Conservation (phyloP, 2,113 vertebrate species). For the Rallus limicola region DNA sequence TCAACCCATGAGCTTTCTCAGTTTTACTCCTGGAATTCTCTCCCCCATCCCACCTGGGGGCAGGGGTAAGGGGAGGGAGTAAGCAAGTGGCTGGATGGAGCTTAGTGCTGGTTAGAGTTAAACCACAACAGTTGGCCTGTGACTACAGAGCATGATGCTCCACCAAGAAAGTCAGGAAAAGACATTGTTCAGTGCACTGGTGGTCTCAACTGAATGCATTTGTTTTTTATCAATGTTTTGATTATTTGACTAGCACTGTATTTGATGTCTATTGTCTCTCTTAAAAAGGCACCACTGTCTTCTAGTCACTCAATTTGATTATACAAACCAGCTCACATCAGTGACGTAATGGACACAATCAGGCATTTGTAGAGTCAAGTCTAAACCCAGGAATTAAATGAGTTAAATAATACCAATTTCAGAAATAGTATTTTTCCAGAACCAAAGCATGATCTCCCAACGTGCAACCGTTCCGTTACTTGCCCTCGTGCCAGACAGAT, state of each 20-base stretch:
- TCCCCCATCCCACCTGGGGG: background rate
- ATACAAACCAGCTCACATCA: background rate
- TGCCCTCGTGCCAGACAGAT: background rate
- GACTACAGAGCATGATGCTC: background rate
- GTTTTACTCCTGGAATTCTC: background rate
- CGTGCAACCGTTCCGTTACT: background rate
- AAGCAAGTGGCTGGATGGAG: fast-evolving
- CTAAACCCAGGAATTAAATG: background rate
- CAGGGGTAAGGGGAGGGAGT: too few species aligned
- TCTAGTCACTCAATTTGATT: background rate
- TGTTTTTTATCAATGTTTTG: background rate
- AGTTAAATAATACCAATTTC: background rate
- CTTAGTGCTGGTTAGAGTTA: background rate
- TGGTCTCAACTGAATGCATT: background rate
- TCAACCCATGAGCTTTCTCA: background rate
- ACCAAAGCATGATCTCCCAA: background rate
- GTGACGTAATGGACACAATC: background rate
- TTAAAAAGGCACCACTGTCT: background rate
- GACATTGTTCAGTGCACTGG: background rate
- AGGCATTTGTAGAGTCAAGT: background rate
- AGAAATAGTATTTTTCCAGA: background rate
- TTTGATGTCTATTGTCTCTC: background rate
- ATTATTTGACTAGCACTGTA: background rate
- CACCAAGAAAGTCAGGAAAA: background rate
- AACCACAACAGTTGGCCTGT: background rate